Evolutionary conservation across 2,113 vertebrate species (phyloP), one percentile per base, ranked within the genome.

Genomic region (Urocitellus parryii): DNA sequence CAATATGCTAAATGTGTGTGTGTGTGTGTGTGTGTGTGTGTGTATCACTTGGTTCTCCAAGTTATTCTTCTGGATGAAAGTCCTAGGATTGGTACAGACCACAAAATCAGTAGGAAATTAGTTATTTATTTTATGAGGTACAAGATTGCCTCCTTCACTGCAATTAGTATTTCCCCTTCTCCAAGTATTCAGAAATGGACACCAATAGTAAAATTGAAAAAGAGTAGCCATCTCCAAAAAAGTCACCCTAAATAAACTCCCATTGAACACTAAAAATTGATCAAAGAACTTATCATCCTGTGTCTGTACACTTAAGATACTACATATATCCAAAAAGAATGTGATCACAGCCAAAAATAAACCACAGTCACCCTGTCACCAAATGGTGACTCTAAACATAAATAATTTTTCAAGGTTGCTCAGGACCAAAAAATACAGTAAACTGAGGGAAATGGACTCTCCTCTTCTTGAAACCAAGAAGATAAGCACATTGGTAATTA

Each of bases 181-280:
- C 37, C 63, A 91, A 67, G 78, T 95, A 87, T 17, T 95, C 51
- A 42, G 22, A 93, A 65, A 82, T n/a, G n/a, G 24, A n/a, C 42
- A 89, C 45, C 34, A 67, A 32, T 5, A 68, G 39, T 86, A 29
- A 76, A 94, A 97, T 0, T 45, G n/a, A 79, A 63, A 42, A 76
- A 85, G 5, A 37, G 45, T 81, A 85, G 70, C 32, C 29, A 48
- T 29, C 5, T 27, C 20, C 4, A 32, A 68, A 51, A 94, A 27
- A 67, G 51, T n/a, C 68, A 5, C 6, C 4, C 18, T 39, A 68
- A 56, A 32, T 78, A 70, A 86, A 78, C 32, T 51, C 8, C 42
- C 58, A 32, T 6, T 79, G 58, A 29, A 70, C 48, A 42, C 34
- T 39, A 10, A 65, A 84, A 84, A 39, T 25, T 18, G 27, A 34